These are phyloP conservation scores for Athrips mouffetella DNA, from an alignment of 2,888 invertebrate species.

Conservation along the genomic window DNA sequence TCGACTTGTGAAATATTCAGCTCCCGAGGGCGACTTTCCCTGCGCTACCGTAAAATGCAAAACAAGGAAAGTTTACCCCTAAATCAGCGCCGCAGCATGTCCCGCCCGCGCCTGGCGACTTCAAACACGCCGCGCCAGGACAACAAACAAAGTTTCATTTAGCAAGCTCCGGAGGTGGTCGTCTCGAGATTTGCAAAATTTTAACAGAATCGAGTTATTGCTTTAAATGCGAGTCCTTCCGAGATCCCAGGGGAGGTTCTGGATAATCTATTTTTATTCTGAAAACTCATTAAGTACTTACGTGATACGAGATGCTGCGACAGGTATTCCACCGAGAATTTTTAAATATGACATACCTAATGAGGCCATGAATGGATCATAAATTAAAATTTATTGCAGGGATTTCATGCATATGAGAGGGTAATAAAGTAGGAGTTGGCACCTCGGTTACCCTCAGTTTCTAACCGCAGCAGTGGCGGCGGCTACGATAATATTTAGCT, in stretches of 20 bases:
- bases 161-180: slow-evolving; percentile 36
- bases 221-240: slow-evolving; percentile 9
- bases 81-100: slow-evolving; percentile 60
- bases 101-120: slow-evolving; percentile 38
- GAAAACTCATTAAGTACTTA: not conserved
- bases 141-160: slow-evolving; percentile 67
- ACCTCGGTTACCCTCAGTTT: slow-evolving; percentile 20
- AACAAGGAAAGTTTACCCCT: slow-evolving; percentile 70
- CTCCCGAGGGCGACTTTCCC: slow-evolving; percentile 66
- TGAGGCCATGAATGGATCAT: not conserved
- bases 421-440: slow-evolving; percentile 24
- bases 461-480: slow-evolving; percentile 24
- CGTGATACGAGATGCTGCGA: not conserved
- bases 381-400: slow-evolving; percentile 6
- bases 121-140: slow-evolving; percentile 45
- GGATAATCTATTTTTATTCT: not conserved
- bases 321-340: not conserved
- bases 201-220: slow-evolving; percentile 28
- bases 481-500: too few species aligned
- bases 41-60: slow-evolving; percentile 64
- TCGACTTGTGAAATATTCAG: slow-evolving; percentile 67
- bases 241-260: too few species aligned
- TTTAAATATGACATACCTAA: not conserved
- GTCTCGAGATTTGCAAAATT: slow-evolving; percentile 35
- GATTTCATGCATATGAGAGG: slow-evolving; percentile 15